Evolutionary conservation across 2,113 vertebrate genomes (phyloP).

Genomic region (Melanostigma gelatinosum): DNA sequence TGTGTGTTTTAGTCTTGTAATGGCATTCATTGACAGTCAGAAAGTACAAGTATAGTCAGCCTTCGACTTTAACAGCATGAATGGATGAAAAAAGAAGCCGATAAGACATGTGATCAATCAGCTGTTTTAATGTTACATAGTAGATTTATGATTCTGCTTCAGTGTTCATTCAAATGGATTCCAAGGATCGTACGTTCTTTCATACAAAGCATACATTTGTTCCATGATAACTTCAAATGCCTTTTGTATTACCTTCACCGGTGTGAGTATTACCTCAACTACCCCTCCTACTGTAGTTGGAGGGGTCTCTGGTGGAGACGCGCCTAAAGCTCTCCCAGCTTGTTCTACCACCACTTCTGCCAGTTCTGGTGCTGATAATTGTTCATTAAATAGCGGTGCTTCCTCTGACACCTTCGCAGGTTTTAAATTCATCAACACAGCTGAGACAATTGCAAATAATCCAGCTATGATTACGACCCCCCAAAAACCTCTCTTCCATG

Average conservation of each 20-base stretch:
- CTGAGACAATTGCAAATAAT: neutral
- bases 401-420: neutral
- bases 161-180: neutral
- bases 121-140: neutral
- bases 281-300: too few species aligned
- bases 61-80: neutral
- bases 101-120: neutral
- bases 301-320: neutral
- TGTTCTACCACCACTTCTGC: neutral
- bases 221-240: too few species aligned
- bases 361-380: too few species aligned
- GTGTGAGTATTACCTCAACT: neutral
- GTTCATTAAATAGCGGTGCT: too few species aligned
- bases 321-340: neutral
- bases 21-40: neutral
- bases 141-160: neutral
- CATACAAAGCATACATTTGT: too few species aligned
- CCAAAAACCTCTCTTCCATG: neutral
- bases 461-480: neutral
- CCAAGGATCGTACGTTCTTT: too few species aligned
- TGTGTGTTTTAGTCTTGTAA: neutral
- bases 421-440: neutral
- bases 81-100: neutral
- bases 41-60: neutral
- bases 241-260: too few species aligned